Base-by-base conservation (phyloP, 2,888 invertebrate species). In the Pristionchus entomophagus region DNA sequence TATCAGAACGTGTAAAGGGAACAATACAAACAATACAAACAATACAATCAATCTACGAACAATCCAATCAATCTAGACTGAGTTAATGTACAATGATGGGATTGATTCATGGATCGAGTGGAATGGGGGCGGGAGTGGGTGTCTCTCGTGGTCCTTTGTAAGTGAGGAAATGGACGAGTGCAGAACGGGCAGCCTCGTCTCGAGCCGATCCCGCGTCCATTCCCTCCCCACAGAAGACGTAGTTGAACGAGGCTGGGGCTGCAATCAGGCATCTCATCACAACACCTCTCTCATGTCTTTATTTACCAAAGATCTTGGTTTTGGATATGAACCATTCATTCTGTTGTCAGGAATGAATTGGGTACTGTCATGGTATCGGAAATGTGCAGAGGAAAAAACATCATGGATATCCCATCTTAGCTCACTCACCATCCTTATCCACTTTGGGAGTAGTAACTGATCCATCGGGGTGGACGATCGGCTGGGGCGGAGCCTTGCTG, bases 221-320 rank as follows among this genome's bases (percentile, higher is more conserved):
- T 0, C 89, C 89, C 5, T 51, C 65, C 14, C 90, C 90, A 22
- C 86, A 69, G 73, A 90, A 90, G 17, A 89, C 87, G 38, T 59
- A 82, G 56, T 35, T 56, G 41, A 38, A 38, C 38, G 59, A 22
- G 26, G 59, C 1, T 14, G 59, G 56, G 26, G 53, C 51, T 51
- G 49, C 10, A 53, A 78, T 22, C n/a, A 65, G 65, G 14, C 35
- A 62, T 32, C 19, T 2, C 5, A 0, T 62, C 32, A 62, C 17
- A 1, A 22, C 26, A 4, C 26, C n/a, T 3, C 41, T n/a, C n/a
- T 19, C 45, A n/a, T n/a, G n/a, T n/a, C n/a, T n/a, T n/a, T n/a
- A n/a, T n/a, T n/a, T n/a, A n/a, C n/a, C n/a, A n/a, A n/a, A n/a
- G n/a, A n/a, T n/a, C n/a, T n/a, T n/a, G n/a, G n/a, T n/a, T n/a